Base-by-base conservation (phyloP, 1,140 invertebrate genomes). In the Venturia canescens region DNA sequence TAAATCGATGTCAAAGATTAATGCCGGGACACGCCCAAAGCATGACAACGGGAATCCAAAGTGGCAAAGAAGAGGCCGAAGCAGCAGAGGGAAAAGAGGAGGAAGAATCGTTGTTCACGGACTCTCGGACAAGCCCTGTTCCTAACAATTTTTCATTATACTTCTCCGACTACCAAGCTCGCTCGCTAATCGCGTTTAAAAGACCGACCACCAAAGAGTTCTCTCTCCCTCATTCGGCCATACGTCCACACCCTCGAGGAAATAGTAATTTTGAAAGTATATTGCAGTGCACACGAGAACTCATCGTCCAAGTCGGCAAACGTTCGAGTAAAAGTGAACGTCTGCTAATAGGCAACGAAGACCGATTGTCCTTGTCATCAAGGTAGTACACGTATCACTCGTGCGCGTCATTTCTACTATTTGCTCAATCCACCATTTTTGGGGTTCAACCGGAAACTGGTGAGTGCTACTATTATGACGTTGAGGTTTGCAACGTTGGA, bases 1-100 rank as follows among this genome's bases (percentile, higher is more conserved):
- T 84, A 84, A 84, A 84, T 84, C 83, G 83, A 84, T 83, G 84
- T 50, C 67, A 70, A 53, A 82, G 82, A 81, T 83, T 84, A 84
- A 84, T 84, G 82, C 77, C 53, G 26, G 16, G 79, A 80, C 84
- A 83, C 84, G 82, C 84, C 84, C 72, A 63, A 76, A 50, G 80
- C 70, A 78, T n/a, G 70, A 72, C 71, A 69, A 76, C 70, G 74
- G 82, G 67, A 70, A 77, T 78, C 57, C 48, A 69, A 63, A 71
- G 75, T 67, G 48, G 75, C 74, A 75, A 63, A 63, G 69, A 71
- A 21, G 69, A n/a, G 1, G 11, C n/a, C 38, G 50, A 21, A 74
- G 15, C 31, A 74, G 23, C 29, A 74, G 44, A 53, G 29, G 23
- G 38, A 76, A 57, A 21, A 66, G 60, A 6, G 11, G 34, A 70